Conservation (phyloP, 2,113 vertebrate genomes). For the Odontesthes bonariensis region DNA sequence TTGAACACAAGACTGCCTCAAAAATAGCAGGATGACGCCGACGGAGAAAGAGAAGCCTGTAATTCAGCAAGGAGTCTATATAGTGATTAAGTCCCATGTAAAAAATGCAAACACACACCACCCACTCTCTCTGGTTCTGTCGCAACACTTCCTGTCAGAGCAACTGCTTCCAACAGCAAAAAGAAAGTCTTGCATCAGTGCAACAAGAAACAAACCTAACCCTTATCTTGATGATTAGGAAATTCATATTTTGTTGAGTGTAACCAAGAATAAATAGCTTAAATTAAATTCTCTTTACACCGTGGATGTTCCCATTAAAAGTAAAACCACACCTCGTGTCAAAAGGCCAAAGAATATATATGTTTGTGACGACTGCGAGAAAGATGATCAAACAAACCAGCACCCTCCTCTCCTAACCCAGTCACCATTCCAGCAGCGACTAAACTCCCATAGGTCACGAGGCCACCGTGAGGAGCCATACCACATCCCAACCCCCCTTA, state of each 20-base stretch:
- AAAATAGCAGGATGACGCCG: conserved; percentile 73
- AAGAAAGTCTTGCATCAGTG: conserved; percentile 22
- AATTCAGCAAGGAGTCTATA: conserved; percentile 76
- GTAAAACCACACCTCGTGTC: conserved; percentile 12
- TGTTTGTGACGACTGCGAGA: conserved; percentile 2
- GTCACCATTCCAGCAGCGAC: conserved; percentile 63
- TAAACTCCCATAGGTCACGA: conserved; percentile 68
- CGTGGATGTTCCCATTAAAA: background rate
- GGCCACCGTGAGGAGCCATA: conserved; percentile 66
- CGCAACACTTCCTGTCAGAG: conserved; percentile 73
- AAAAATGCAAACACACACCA: conserved; percentile 74
- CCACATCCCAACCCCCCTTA: conserved; percentile 67
- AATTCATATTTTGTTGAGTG: conserved; percentile 27
- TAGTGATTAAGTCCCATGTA: conserved; percentile 78
- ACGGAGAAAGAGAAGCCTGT: conserved; percentile 66
- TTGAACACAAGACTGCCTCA: conserved; percentile 63
- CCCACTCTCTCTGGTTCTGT: conserved; percentile 69
- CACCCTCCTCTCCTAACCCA: conserved; percentile 35
- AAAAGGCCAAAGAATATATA: background rate
- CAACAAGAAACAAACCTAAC: conserved; percentile 9
- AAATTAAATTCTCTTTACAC: background rate
- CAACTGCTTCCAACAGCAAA: conserved; percentile 48
- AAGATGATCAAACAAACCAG: conserved; percentile 39
- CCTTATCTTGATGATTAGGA: background rate
- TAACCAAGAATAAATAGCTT: background rate